Base-by-base conservation (phyloP, 2,113 vertebrate genomes). In the Psephotus haematonotus region DNA sequence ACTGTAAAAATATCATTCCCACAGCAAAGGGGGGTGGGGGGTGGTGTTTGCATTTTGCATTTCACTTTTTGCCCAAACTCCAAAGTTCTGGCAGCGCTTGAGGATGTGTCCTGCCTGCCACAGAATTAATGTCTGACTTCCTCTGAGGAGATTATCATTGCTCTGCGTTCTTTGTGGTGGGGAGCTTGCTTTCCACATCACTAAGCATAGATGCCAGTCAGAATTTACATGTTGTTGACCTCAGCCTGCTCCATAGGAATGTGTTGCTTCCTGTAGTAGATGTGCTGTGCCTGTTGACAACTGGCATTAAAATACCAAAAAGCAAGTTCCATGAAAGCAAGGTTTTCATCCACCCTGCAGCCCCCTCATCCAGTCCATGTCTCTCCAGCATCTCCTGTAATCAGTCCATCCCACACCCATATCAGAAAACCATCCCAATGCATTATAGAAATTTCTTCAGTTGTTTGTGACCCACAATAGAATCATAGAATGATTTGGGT, bases 151-250 rank as follows among this genome's bases (percentile, higher is more conserved):
- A 35, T 72, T 57, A 62, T 46, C 19, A 1, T 69, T 70, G 29
- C 50, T 37, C 37, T n/a, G 3, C 0, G 0, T 90, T 76, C 55
- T 55, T 0, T 41, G 7, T 13, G 43, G 22, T 33, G 43, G 16
- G 33, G 44, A 67, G 33, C 1, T 2, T 43, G 23, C 23, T 41
- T 79, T 88, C 46, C 71, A 70, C 35, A 49, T 55, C 1, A 0
- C 62, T 60, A 28, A 37, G n/a, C 1, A 2, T 44, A 27, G 6
- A 2, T 19, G 22, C 69, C 80, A 47, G 44, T 44, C 49, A 70
- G 71, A 29, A 37, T 35, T 31, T 23, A 47, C 63, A 35, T 28
- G 13, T 62, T 4, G 0, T 57, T 67, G 41, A 76, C 72, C n/a
- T 90, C 63, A 80, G 37, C 35, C n/a, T 78, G 1, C 19, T 83